phyloP scores from a whole-genome alignment of 2,888 invertebrate species.

The Cryptocephalus primarius region DNA sequence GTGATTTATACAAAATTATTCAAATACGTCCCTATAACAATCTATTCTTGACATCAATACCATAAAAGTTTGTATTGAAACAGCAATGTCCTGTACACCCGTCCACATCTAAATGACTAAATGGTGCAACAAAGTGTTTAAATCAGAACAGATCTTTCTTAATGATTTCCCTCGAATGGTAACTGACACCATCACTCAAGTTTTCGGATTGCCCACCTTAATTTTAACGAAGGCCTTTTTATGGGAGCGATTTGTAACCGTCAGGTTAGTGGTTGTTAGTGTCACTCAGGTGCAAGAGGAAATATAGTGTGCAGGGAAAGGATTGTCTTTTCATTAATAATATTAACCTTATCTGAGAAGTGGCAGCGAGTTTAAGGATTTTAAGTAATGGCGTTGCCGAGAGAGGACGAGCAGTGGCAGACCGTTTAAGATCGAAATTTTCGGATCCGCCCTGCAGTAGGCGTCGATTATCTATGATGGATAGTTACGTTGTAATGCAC shows the following conservation, averaged over 20 bases:
- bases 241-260: slow-evolving; percentile 6
- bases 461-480: neutral
- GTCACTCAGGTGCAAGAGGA: slow-evolving; percentile 5
- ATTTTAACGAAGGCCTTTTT: slow-evolving; percentile 5
- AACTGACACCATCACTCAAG: neutral
- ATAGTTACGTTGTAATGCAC: slow-evolving; percentile 2
- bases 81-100: too few relatives aligned
- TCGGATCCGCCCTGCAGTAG: too few relatives aligned
- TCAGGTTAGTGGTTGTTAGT: slow-evolving; percentile 6
- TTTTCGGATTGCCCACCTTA: slow-evolving; percentile 1
- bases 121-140: too few relatives aligned
- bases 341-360: neutral
- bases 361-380: neutral
- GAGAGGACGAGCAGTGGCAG: too few relatives aligned
- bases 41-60: too few relatives aligned
- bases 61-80: too few relatives aligned
- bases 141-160: too few relatives aligned
- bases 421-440: too few relatives aligned
- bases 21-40: too few relatives aligned
- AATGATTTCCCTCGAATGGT: too few relatives aligned
- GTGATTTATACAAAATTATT: too few relatives aligned
- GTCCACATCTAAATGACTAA: too few relatives aligned
- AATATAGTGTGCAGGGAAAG: slow-evolving; percentile 3
- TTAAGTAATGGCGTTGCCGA: slow-evolving; percentile 3
- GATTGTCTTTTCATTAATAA: slow-evolving; percentile 7